Conservation (phyloP, 37 sponge, comb jelly and placozoan species). For the Aplysina aerophoba region DNA sequence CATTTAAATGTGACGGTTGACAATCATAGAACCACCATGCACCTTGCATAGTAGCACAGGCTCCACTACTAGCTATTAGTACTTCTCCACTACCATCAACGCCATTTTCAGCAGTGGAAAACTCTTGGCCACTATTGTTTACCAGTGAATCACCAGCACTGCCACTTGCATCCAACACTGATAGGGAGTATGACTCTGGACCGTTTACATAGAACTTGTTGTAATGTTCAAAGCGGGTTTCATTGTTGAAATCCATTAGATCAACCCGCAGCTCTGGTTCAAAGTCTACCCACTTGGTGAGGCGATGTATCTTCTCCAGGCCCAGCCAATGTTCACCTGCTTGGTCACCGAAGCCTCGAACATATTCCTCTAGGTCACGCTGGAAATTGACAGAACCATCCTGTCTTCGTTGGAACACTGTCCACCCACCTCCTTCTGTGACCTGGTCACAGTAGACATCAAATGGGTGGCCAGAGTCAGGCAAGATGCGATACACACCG, state of each 20-base stretch:
- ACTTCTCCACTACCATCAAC: background rate
- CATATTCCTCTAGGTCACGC: slow-evolving; percentile 6
- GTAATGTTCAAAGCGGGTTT: background rate
- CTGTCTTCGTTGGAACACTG: slow-evolving; percentile 30
- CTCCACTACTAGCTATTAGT: too few relatives aligned
- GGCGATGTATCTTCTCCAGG: slow-evolving; percentile 28
- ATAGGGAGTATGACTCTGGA: background rate
- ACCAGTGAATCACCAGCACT: slow-evolving; percentile 8
- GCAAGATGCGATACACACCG: slow-evolving; percentile 22
- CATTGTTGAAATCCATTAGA: slow-evolving; percentile 13
- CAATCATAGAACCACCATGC: slow-evolving; percentile 34
- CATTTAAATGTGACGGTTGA: slow-evolving; percentile 26
- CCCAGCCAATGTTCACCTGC: slow-evolving; percentile 36
- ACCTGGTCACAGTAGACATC: slow-evolving; percentile 29
- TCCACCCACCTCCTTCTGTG: slow-evolving; percentile 37
- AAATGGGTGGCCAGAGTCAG: slow-evolving; percentile 13
- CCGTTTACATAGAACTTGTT: background rate
- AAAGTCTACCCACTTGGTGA: slow-evolving; percentile 19
- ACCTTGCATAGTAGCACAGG: background rate
- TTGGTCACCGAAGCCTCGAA: slow-evolving; percentile 16
- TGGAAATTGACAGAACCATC: slow-evolving; percentile 20
- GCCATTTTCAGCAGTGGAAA: slow-evolving; percentile 16
- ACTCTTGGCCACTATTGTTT: background rate
- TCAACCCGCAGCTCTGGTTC: slow-evolving; percentile 14
- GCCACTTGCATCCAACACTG: background rate